phyloP scores from a whole-genome alignment of 2,113 vertebrate species.

The Tragelaphus imberbis region DNA sequence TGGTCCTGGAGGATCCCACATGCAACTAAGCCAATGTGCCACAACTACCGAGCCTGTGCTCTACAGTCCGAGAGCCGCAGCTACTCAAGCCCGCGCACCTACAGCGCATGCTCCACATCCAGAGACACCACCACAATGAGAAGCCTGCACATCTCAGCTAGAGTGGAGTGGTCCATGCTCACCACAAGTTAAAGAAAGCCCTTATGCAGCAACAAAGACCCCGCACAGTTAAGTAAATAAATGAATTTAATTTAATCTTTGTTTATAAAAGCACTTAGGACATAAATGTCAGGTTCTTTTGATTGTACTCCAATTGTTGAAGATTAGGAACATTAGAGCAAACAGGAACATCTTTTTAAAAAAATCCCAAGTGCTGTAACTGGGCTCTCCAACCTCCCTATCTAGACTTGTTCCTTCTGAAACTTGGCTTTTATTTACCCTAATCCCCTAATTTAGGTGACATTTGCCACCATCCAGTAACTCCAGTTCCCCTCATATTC shows the following conservation, averaged over 20 bases:
- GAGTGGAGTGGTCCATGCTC: background rate
- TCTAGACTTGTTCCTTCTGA: background rate
- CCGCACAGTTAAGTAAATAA: background rate
- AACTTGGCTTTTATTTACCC: background rate
- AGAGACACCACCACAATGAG: background rate
- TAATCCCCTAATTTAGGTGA: background rate
- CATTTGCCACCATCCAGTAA: background rate
- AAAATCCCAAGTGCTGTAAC: background rate
- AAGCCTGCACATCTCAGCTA: background rate
- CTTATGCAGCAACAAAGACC: background rate
- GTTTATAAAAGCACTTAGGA: background rate
- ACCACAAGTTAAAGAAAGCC: background rate
- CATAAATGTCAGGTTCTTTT: background rate
- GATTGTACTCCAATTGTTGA: background rate
- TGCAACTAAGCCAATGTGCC: background rate
- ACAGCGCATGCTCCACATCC: accelerated
- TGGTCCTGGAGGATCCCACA: background rate
- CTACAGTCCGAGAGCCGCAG: background rate
- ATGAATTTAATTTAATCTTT: background rate
- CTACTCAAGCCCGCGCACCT: accelerated
- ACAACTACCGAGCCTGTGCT: background rate
- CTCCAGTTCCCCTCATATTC: background rate
- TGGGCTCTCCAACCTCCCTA: background rate
- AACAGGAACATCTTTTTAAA: background rate
- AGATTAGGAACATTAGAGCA: background rate